These are phyloP conservation scores for Brachyptera risi DNA, from an alignment of 2,888 invertebrate species.

Conservation along the genomic window DNA sequence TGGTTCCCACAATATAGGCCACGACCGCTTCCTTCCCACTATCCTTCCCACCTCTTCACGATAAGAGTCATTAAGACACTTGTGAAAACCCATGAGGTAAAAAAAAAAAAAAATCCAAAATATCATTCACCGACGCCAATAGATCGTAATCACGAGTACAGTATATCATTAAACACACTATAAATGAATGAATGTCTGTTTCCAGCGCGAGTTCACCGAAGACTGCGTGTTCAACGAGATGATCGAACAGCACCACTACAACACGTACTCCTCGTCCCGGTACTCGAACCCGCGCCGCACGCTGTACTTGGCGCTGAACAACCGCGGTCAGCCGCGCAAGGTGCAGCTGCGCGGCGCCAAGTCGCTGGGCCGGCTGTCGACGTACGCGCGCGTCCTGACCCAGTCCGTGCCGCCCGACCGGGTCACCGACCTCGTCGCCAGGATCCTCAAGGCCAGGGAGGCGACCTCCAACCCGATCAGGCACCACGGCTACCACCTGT, in stretches of 20 bases:
- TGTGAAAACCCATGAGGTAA: too few species aligned
- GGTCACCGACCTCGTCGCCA: conserved; percentile 46
- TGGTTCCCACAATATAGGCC: too few species aligned
- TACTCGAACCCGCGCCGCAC: conserved; percentile 65
- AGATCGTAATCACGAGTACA: too few species aligned
- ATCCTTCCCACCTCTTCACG: too few species aligned
- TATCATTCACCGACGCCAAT: too few species aligned
- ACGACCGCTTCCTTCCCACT: too few species aligned
- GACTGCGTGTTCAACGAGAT: conserved; percentile 85
- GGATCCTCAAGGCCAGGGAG: conserved; percentile 25
- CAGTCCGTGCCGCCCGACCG: conserved; percentile 52
- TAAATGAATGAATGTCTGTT: conserved; percentile 39
- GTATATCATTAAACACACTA: too few species aligned
- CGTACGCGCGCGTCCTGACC: conserved; percentile 68
- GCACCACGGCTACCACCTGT: conserved; percentile 32
- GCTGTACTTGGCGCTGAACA: conserved; percentile 71
- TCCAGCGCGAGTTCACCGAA: conserved; percentile 76
- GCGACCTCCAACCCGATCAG: conserved; percentile 26
- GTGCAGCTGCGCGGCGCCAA: conserved; percentile 65
- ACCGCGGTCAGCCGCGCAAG: conserved; percentile 65
- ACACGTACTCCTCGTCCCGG: conserved; percentile 74
- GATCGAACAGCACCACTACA: conserved; percentile 80
- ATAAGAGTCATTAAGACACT: too few species aligned
- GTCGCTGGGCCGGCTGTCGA: conserved; percentile 67
- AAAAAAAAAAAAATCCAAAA: too few species aligned